These are phyloP conservation scores for Eurytoma californica DNA, from an alignment of 2,888 invertebrate genomes.

Conservation along the genomic window DNA sequence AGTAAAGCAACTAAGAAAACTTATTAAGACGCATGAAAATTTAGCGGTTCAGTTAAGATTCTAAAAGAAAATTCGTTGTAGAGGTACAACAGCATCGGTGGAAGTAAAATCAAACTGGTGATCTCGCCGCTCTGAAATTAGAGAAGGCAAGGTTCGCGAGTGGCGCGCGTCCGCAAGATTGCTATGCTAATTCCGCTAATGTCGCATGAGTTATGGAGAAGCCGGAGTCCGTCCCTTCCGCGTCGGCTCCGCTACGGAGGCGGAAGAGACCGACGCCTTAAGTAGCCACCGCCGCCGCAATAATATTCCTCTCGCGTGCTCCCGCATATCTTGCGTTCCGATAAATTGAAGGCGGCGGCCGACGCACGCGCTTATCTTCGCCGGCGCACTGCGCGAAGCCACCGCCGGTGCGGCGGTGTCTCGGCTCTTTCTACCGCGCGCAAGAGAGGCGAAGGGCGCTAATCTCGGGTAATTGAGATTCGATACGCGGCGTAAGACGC, in stretches of 20 bases:
- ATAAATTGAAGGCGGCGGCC: slow-evolving; percentile 66
- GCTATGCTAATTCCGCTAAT: slow-evolving; percentile 70
- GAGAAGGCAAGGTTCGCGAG: not conserved
- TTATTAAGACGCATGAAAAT: no score
- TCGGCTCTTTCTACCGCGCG: slow-evolving; percentile 1
- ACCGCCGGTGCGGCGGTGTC: not conserved
- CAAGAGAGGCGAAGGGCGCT: slow-evolving; percentile 38
- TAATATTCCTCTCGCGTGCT: slow-evolving; percentile 61
- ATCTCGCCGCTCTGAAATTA: no score
- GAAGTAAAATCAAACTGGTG: no score
- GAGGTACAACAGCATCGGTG: no score
- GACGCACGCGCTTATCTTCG: slow-evolving; percentile 24
- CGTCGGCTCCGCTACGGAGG: slow-evolving; percentile 59
- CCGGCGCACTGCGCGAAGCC: not conserved
- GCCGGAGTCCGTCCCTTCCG: slow-evolving; percentile 1
- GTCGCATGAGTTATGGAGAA: slow-evolving; percentile 66
- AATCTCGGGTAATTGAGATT: slow-evolving; percentile 69
- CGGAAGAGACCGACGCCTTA: slow-evolving; percentile 59
- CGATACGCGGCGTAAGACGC: slow-evolving; percentile 61
- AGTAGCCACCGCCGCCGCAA: slow-evolving; percentile 51
- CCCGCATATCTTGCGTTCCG: slow-evolving; percentile 61
- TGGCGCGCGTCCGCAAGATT: slow-evolving; percentile 57
- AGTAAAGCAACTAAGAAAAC: no score
- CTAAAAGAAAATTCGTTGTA: no score
- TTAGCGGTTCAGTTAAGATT: no score